Evolutionary conservation across 2,113 vertebrate genomes (phyloP), one percentile per base, ranked within the genome.

Genomic region (Perccottus glenii): DNA sequence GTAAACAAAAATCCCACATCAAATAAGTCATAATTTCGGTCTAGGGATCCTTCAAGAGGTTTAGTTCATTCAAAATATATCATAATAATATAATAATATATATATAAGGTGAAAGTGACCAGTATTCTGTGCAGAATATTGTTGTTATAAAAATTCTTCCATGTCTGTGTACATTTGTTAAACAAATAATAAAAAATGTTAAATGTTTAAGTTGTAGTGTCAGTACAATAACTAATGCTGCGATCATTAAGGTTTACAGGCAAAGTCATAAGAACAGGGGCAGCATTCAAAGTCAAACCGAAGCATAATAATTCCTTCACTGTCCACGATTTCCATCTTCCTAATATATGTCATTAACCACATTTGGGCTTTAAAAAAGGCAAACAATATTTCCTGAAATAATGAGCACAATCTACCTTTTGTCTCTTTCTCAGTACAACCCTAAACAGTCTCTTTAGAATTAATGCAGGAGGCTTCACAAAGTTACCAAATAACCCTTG

Each of bases 151-250:
- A 74, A 50, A 69, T 70, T 80, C 12, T 89, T 87, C 72, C 74
- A 91, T 90, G 84, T 81, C 63, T 70, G 84, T 85, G 75, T 80
- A 77, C 52, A 64, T 73, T n/a, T 77, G 75, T 61, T 62, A 71
- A 80, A 83, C 57, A 32, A 43, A 74, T 75, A 83, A 68, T 67
- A 70, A 57, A 19, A 32, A 50, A 44, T 73, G 49, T 71, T 65
- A 27, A n/a, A n/a, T n/a, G n/a, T n/a, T n/a, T n/a, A n/a, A n/a
- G 73, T 61, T 75, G 64, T 52, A 67, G 47, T 73, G 67, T 87
- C 72, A 49, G 73, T 55, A 36, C 63, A 79, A 81, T 78, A 85
- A 88, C 84, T 80, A 76, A 80, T 67, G 61, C 42, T 65, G 57
- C 66, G 53, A 62, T 78, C 57, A 76, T 77, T 46, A 52, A 40